Base-by-base conservation (phyloP, 1,140 invertebrate genomes). In the Homarus americanus region DNA sequence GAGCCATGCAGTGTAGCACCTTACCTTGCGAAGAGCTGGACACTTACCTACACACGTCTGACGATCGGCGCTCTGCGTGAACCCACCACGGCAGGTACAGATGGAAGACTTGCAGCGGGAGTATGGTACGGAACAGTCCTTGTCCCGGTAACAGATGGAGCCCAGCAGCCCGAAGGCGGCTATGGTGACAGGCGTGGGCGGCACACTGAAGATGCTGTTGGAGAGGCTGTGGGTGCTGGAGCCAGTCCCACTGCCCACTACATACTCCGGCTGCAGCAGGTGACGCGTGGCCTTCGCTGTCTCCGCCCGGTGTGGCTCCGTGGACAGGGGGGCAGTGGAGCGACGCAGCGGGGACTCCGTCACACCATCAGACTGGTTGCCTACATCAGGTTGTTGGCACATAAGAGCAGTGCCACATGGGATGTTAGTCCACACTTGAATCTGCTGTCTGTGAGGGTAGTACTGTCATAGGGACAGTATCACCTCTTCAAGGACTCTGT, bases 251-350 rank as follows among this genome's bases (percentile, higher is more conserved):
- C 91, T 95, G 94, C 93, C 95, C 95, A 80, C 94, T 94, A 91
- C 94, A 93, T 82, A 93, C 97, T 96, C 36, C 96, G 96, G 85
- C 96, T 92, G 96, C 84, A 97, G 95, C 73, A 97, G 95, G 94
- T 97, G 97, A 94, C 96, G 95, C 24, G 96, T 97, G 58, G 96
- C 97, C 95, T 97, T 98, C 9, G 96, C 93, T 28, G 93, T 86
- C 72, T 91, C 84, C 24, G 91, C 91, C 38, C 92, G 90, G 78
- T 93, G 97, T 89, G 97, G 96, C 93, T 97, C 96, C 9, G 97
- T 97, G 94, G 96, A 97, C 93, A 97, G 96, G 92, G 97, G 95
- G n/a, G 96, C 96, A 1, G 96, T 97, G 91, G 96, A 97, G 53
- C 96, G 96, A 92, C 96, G 95, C 24, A 96, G 95, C 1, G 97